These are phyloP conservation scores for Bradysia coprophila DNA, from an alignment of 1,140 invertebrate genomes.

Conservation along the genomic window DNA sequence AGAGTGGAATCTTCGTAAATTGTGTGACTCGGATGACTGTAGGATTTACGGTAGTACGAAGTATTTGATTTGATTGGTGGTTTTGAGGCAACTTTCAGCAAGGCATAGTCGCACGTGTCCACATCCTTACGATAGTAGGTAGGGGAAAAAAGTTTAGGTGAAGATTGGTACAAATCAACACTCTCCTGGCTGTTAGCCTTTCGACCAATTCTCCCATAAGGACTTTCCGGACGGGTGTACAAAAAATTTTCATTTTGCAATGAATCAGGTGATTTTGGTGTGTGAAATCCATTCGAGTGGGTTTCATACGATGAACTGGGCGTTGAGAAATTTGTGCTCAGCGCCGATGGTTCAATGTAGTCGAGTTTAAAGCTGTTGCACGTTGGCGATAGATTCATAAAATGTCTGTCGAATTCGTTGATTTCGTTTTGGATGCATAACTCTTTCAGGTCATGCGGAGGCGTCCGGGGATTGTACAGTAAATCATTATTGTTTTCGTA, in stretches of 20 bases:
- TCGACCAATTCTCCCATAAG: conserved; percentile 1
- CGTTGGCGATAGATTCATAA: not conserved
- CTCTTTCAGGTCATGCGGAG: not conserved
- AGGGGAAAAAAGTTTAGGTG: not conserved
- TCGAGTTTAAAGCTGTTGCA: not conserved
- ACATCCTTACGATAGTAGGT: not conserved
- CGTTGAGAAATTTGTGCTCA: not conserved
- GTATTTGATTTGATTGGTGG: not conserved
- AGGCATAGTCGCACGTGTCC: not conserved
- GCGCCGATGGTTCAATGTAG: not conserved
- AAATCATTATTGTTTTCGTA: conserved; percentile 1
- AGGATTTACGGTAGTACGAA: conserved; percentile 4
- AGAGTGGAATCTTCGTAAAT: not conserved
- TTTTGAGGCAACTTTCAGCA: not conserved
- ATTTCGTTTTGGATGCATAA: no score
- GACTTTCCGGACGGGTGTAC: conserved; percentile 2
- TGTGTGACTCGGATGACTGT: conserved; percentile 1
- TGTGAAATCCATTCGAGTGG: not conserved
- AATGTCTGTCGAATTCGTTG: not conserved
- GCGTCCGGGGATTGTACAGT: not conserved
- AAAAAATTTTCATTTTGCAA: not conserved
- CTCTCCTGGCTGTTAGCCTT: not conserved
- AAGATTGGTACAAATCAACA: not conserved
- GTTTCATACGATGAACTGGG: conserved; percentile 1
- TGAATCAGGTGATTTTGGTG: not conserved